phyloP scores from a whole-genome alignment of 1,140 invertebrate genomes.

The Archivesica marissinica region DNA sequence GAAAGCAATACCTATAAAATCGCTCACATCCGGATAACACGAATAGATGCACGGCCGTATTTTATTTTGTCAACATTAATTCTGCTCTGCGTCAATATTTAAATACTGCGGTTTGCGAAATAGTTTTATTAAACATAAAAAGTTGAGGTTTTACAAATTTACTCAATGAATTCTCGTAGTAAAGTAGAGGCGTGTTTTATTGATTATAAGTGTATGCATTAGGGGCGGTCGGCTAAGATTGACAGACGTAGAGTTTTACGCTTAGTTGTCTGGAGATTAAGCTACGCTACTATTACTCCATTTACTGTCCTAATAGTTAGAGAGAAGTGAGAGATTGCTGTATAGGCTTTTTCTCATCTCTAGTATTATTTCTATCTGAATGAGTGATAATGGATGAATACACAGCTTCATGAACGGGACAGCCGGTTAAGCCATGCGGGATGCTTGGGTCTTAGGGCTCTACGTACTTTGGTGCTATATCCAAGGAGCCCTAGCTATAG shows the following conservation, averaged over 20 bases:
- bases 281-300: conserved; percentile 12
- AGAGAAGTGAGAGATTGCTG: conserved; percentile 26
- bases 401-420: conserved; percentile 45
- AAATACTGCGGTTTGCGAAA: too few species aligned
- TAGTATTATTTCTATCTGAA: conserved; percentile 42
- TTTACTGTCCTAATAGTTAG: conserved; percentile 13
- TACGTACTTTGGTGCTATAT: conserved; percentile 49
- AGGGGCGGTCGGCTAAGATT: conserved; percentile 15
- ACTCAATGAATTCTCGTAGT: conserved; percentile 41
- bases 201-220: conserved; percentile 8
- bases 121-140: background rate
- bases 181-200: conserved; percentile 29
- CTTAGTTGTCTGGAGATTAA: background rate
- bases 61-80: conserved; percentile 7
- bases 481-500: conserved; percentile 31
- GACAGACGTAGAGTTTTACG: background rate
- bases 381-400: conserved; percentile 54
- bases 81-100: background rate
- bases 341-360: conserved; percentile 27
- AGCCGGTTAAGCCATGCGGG: conserved; percentile 61
- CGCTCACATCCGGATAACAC: background rate
- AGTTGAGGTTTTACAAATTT: conserved; percentile 38
- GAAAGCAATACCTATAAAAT: background rate
- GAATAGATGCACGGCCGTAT: background rate
- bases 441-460: conserved; percentile 53